These are phyloP conservation scores for Atherinomorus stipes DNA, from an alignment of 2,113 vertebrate genomes.

Conservation along the genomic window DNA sequence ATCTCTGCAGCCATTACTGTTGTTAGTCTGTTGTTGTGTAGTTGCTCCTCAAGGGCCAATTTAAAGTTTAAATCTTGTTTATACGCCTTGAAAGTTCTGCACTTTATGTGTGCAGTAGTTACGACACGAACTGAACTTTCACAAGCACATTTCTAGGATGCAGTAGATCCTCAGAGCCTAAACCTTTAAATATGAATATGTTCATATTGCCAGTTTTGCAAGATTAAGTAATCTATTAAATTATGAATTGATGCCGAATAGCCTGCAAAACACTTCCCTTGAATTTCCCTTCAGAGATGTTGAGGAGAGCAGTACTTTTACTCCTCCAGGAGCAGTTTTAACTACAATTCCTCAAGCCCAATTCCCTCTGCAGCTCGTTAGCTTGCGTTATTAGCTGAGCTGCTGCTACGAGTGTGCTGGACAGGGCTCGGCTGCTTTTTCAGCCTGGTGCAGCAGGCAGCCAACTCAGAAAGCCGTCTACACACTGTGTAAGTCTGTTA, in stretches of 20 bases:
- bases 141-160: conserved; percentile 13
- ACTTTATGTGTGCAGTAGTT: conserved; percentile 20
- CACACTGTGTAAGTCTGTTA: conserved; percentile 45
- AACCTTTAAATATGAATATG: conserved; percentile 56
- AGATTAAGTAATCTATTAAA: conserved; percentile 56
- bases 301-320: conserved; percentile 17
- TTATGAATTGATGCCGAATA: conserved; percentile 32
- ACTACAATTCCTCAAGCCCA: conserved; percentile 42
- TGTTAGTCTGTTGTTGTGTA: conserved; percentile 31
- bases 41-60: conserved; percentile 45
- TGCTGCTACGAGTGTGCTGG: conserved; percentile 23
- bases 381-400: conserved; percentile 54
- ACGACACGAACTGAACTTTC: neutral
- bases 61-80: conserved; percentile 43
- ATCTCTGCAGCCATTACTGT: conserved; percentile 59
- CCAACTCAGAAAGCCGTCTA: conserved; percentile 56
- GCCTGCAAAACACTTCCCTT: conserved; percentile 28
- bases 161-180: neutral
- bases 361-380: conserved; percentile 75
- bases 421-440: conserved; percentile 23
- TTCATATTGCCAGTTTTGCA: conserved; percentile 40
- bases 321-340: conserved; percentile 64
- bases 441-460: conserved; percentile 37
- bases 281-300: conserved; percentile 39
- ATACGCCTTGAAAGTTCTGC: conserved; percentile 28